phyloP scores from a whole-genome alignment of 2,113 vertebrate genomes.

The Physeter macrocephalus region DNA sequence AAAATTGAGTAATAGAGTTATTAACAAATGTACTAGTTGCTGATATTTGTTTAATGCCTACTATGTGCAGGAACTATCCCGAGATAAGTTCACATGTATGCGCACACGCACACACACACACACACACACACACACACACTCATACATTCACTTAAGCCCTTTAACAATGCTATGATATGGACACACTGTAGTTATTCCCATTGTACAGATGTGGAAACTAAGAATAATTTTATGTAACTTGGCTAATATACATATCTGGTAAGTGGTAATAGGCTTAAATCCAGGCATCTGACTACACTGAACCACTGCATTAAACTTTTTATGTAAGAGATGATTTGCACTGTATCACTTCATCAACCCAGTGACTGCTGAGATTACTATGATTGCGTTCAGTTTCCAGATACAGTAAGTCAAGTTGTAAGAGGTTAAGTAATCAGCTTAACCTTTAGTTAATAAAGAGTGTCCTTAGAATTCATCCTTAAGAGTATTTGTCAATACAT shows the following conservation, averaged over 20 bases:
- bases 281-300: not conserved
- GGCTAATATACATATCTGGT: accelerated
- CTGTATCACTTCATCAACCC: not conserved
- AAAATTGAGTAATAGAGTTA: not conserved
- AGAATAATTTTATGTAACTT: not conserved
- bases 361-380: not conserved
- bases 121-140: too few relatives aligned
- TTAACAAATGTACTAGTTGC: not conserved
- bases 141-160: not conserved
- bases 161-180: not conserved
- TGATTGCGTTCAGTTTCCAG: not conserved
- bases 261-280: not conserved
- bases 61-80: not conserved
- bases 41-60: not conserved
- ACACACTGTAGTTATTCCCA: not conserved
- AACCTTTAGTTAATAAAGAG: not conserved
- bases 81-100: not conserved
- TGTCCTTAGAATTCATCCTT: not conserved
- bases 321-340: not conserved
- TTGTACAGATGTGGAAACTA: not conserved
- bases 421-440: not conserved
- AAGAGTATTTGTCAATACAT: too few relatives aligned
- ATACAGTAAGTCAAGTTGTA: too few relatives aligned
- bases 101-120: not conserved
- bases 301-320: not conserved